Conservation (phyloP, 2,113 vertebrate species). For the Lontra canadensis region DNA sequence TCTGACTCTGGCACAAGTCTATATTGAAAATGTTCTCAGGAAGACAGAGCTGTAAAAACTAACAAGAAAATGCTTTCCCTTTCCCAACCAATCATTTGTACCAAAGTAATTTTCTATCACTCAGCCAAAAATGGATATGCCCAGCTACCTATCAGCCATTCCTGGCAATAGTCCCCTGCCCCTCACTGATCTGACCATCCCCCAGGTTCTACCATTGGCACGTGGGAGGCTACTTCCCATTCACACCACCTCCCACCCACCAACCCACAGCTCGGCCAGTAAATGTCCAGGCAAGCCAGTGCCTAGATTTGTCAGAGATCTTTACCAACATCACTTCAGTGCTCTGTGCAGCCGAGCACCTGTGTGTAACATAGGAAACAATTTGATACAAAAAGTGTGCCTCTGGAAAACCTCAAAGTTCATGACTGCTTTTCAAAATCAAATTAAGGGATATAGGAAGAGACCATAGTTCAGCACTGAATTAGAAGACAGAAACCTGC, state of each 20-base stretch:
- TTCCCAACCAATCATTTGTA: neutral
- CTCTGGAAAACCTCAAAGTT: neutral
- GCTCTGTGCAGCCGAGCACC: neutral
- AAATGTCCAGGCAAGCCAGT: neutral
- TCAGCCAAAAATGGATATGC: neutral
- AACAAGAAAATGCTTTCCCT: neutral
- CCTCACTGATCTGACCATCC: neutral
- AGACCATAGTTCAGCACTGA: neutral
- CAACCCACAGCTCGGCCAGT: neutral
- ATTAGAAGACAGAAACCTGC: neutral
- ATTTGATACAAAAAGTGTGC: neutral
- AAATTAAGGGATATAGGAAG: neutral
- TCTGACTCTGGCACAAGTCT: neutral
- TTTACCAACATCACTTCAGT: neutral
- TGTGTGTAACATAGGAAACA: neutral
- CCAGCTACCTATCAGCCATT: rapidly evolving
- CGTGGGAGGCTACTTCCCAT: neutral
- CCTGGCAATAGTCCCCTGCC: too few relatives aligned
- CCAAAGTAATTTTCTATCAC: neutral
- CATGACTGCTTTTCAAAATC: neutral
- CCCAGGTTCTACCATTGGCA: neutral
- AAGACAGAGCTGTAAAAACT: neutral
- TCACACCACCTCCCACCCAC: neutral
- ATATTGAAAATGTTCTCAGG: neutral
- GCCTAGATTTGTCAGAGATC: neutral